Percentiles rank a stretch among this genome's conserved stretches.
Evolutionary conservation across 1,140 invertebrate genomes (phyloP).

Genomic region (Pachyrhynchus sulphureomaculatus): DNA sequence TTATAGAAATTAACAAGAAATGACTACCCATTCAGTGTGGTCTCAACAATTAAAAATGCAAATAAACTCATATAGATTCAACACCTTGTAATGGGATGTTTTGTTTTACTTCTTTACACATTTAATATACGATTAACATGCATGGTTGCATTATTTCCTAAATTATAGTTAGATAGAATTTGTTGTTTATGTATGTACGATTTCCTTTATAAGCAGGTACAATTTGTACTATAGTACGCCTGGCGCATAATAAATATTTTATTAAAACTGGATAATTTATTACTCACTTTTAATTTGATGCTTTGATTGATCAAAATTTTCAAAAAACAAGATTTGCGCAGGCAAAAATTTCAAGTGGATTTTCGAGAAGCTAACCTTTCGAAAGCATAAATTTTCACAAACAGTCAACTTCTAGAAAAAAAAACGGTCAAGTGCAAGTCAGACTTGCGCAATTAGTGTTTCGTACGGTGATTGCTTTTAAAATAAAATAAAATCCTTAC

Average conservation of each 20-base stretch:
- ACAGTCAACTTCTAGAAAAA: too few relatives aligned
- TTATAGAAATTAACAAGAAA: too few relatives aligned
- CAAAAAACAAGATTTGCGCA: too few relatives aligned
- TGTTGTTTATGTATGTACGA: conserved; percentile 23
- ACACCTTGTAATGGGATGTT: conserved; percentile 20
- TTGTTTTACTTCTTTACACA: neutral
- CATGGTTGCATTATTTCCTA: conserved; percentile 19
- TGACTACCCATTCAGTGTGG: neutral
- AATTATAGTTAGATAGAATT: conserved; percentile 24
- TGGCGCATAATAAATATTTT: conserved; percentile 9
- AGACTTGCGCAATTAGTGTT: too few relatives aligned
- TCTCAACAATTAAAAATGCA: conserved; percentile 26
- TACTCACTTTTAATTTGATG: too few relatives aligned
- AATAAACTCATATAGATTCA: conserved; percentile 23
- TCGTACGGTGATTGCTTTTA: too few relatives aligned
- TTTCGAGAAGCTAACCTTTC: too few relatives aligned
- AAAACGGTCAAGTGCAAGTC: too few relatives aligned
- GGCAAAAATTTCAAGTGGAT: too few relatives aligned
- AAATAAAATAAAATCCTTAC: too few relatives aligned
- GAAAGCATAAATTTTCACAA: too few relatives aligned
- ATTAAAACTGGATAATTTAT: neutral
- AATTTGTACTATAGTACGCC: conserved; percentile 5
- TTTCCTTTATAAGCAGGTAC: conserved; percentile 22
- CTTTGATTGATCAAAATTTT: too few relatives aligned
- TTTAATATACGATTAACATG: conserved; percentile 20